Evolutionary conservation across 53 echinoderm and acorn worm species (phyloP), one percentile per base, ranked within the genome.

Genomic region (Pentamera pediparva): DNA sequence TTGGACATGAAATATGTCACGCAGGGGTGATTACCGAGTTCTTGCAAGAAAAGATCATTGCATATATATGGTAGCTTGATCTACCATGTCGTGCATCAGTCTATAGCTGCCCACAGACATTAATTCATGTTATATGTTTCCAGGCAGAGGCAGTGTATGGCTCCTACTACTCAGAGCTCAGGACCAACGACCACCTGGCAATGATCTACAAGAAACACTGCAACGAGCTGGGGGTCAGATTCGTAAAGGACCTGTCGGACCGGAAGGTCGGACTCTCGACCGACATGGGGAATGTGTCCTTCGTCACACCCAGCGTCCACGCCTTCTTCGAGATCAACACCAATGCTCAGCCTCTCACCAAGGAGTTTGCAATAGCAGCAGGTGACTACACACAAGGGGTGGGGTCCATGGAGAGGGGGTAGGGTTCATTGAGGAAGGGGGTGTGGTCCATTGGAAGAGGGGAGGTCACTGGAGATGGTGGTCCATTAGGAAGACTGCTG

Each of bases 211-310:
- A 91, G 84, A 88, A 80, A 63, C 75, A 98, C 39, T 74, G 86
- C 19, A 55, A 76, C 3, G 64, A 75, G 24, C 39, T 88, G 5
- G 98, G 98, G 4, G 30, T 83, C 37, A 35, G 61, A 50, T 85
- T 79, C 35, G 61, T 38, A 0, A 62, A 49, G 17, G 47, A 74
- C 48, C 24, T 39, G 3, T 47, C 27, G 1, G 60, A 43, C 20
- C 19, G 57, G 32, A 50, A 32, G 5, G 62, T 65, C 29, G 65
- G 32, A 0, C 80, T 87, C n/a, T 85, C 98, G 0, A 89, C 91
- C 0, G 98, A 98, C 75, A 89, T 89, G 81, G 98, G 98, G 0
- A 83, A 98, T 39, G 73, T 86, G 2, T 91, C 98, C 37, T 85
- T 88, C 28, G 89, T 85, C 15, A 73, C 91, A 38, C 98, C 98